Evolutionary conservation across 2,113 vertebrate genomes (phyloP).

Genomic region (Trichomycterus rosablanca): DNA sequence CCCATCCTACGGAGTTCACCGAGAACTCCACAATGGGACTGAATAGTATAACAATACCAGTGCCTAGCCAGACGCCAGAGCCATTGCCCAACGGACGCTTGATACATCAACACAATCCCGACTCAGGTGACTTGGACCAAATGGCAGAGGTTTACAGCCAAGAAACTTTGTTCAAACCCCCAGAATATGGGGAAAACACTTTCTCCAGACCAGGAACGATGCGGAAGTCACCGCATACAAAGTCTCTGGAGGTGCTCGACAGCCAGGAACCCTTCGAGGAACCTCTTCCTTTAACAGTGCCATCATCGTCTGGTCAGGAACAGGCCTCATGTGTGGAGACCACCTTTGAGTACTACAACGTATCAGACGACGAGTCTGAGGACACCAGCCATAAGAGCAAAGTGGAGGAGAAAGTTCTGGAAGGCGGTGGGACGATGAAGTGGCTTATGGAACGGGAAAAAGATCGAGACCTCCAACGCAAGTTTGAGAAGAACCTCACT

Average conservation of each 20-base stretch:
- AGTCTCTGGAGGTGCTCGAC: constrained; percentile 77
- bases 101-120: constrained; percentile 70
- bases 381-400: constrained; percentile 75
- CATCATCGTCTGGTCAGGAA: constrained; percentile 61
- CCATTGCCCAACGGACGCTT: constrained; percentile 78
- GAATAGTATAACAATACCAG: constrained; percentile 46
- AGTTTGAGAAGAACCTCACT: constrained; percentile 95
- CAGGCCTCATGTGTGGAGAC: constrained; percentile 69
- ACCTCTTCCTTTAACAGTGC: constrained; percentile 71
- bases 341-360: constrained; percentile 95
- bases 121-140: constrained; percentile 81
- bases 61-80: constrained; percentile 65
- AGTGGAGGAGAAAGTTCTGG: constrained; percentile 76
- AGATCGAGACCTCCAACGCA: constrained; percentile 89
- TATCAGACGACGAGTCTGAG: constrained; percentile 90
- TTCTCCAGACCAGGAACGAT: constrained; percentile 80
- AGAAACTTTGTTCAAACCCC: constrained; percentile 90
- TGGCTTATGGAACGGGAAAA: constrained; percentile 94
- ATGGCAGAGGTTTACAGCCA: constrained; percentile 94
- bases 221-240: constrained; percentile 77
- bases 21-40: constrained; percentile 73
- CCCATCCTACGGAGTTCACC: constrained; percentile 77
- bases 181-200: constrained; percentile 68
- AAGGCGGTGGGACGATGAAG: constrained; percentile 90
- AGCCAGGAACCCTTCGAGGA: constrained; percentile 83